Base-by-base conservation (phyloP, 2,797 vertebrate genomes). In the Harpagifer antarcticus region DNA sequence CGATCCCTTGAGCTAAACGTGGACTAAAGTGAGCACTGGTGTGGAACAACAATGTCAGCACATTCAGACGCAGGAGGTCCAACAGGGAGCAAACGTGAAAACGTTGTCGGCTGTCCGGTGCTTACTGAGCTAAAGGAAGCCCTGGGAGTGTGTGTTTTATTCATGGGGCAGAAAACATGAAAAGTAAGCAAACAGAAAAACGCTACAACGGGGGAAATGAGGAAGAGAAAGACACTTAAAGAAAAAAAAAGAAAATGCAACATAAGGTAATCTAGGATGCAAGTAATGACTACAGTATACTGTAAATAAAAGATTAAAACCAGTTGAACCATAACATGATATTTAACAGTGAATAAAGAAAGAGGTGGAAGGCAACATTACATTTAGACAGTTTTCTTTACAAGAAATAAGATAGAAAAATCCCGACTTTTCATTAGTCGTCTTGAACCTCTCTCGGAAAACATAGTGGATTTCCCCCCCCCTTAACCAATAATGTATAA, bases 21-120 rank as follows among this genome's bases (percentile, higher is more conserved):
- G 74, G 61, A 80, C 83, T 70, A 72, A 74, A 79, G 63, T 67
- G 68, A n/a, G 50, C 70, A 19, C 42, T 62, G 76, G 54, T 49
- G 66, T 76, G 81, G 78, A 92, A 90, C 79, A 84, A 78, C 70
- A 15, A 47, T 55, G 79, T 90, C 92, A 89, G 88, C 87, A 86
- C 59, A 59, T 85, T 83, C 33, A 81, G 55, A 73, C 0, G 9
- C 52, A 76, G 42, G 42, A 64, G 64, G 81, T 82, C 83, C 73
- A 67, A 23, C 16, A 15, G 72, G 67, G 88, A 82, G 72, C 69
- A 76, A 76, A 76, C 72, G 3, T 14, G 65, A 56, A 64, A 82
- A 83, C 48, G 54, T 67, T 71, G 68, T 55, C 47, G 74, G 64
- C 64, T 70, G 78, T 70, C 83, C 59, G 53, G 73, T 68, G 56